These are phyloP conservation scores for Elephas maximus DNA, from an alignment of 2,113 vertebrate species.

Conservation along the genomic window DNA sequence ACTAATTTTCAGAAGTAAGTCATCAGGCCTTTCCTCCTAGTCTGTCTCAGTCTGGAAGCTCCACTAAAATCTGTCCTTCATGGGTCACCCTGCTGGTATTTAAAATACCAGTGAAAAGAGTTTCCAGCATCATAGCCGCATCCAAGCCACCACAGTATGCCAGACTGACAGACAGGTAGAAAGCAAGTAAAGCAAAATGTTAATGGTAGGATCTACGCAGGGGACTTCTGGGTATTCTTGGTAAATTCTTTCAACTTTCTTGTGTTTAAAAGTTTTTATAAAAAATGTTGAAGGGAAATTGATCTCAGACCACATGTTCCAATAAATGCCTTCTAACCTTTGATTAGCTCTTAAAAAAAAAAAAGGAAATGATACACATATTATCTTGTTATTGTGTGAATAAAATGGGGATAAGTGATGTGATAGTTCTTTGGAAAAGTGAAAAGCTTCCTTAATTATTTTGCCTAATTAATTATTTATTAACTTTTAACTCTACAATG, in stretches of 20 bases:
- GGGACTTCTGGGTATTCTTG: neutral
- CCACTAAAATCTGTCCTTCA: neutral
- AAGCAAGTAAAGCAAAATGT: neutral
- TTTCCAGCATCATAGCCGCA: neutral
- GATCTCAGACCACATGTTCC: neutral
- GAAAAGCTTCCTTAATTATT: neutral
- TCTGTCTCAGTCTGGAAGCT: neutral
- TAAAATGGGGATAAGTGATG: neutral
- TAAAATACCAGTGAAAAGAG: neutral
- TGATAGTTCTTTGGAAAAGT: neutral
- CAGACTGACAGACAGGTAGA: neutral
- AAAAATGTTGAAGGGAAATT: neutral
- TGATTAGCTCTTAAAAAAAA: constrained; percentile 2
- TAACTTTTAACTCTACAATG: neutral
- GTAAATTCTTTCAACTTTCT: constrained; percentile 24
- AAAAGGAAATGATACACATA: neutral
- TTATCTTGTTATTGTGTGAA: neutral
- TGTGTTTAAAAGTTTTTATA: constrained; percentile 3
- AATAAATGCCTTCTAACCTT: neutral
- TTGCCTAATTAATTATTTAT: neutral
- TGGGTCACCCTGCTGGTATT: neutral
- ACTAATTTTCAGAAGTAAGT: neutral
- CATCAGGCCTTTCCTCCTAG: neutral
- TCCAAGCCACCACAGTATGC: neutral
- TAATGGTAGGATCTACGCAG: neutral